Percentiles rank a stretch among this genome's conserved stretches.
phyloP scores from a whole-genome alignment of 2,888 invertebrate species.

The Sinopyrophorus schimmeli region DNA sequence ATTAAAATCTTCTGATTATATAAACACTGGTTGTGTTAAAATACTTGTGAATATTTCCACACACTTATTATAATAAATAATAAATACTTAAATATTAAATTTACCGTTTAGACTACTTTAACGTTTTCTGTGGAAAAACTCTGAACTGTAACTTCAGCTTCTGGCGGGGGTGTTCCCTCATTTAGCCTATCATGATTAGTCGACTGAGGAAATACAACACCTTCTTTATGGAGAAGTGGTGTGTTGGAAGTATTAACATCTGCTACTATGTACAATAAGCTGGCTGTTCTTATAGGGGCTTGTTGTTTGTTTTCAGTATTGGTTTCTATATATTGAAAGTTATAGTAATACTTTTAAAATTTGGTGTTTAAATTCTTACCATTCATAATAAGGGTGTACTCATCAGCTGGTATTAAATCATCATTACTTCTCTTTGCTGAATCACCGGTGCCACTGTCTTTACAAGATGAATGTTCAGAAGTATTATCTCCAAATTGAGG shows the following conservation, averaged over 20 bases:
- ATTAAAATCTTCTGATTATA: conserved; percentile 11
- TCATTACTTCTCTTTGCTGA: conserved; percentile 72
- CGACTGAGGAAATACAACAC: conserved; percentile 39
- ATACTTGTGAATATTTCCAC: conserved; percentile 10
- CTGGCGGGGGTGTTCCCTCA: conserved; percentile 16
- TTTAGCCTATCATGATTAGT: conserved; percentile 50
- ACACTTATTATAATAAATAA: conserved; percentile 14
- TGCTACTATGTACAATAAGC: conserved; percentile 39
- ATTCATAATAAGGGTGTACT: conserved; percentile 45
- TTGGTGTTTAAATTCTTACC: conserved; percentile 36
- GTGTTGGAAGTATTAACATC: conserved; percentile 41
- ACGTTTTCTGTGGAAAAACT: not conserved
- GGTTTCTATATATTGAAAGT: too few relatives aligned
- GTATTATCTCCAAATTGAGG: conserved; percentile 64
- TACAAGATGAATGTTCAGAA: conserved; percentile 75
- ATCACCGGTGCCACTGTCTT: conserved; percentile 81
- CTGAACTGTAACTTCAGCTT: not conserved
- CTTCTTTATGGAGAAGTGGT: conserved; percentile 44
- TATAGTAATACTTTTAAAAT: too few relatives aligned
- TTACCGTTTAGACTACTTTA: not conserved
- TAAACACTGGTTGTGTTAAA: conserved; percentile 29
- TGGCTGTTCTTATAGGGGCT: conserved; percentile 38
- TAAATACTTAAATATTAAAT: conserved; percentile 16
- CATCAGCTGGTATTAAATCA: conserved; percentile 49
- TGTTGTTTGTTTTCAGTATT: conserved; percentile 32